phyloP scores from a whole-genome alignment of 2,113 vertebrate species.

The Eupsittula cactorum region DNA sequence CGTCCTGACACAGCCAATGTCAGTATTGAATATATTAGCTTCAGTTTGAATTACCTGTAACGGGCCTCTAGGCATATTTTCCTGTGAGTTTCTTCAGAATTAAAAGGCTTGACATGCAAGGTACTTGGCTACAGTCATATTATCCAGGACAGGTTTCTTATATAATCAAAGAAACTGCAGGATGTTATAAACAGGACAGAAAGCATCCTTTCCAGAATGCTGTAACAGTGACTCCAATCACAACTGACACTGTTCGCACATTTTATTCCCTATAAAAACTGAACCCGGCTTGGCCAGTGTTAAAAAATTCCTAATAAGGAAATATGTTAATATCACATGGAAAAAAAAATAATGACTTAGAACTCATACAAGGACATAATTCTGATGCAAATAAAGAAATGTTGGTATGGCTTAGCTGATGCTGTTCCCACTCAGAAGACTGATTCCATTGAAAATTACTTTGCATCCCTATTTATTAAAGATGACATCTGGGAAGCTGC shows the following conservation, averaged over 20 bases:
- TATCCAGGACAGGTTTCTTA: not conserved
- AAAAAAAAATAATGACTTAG: not conserved
- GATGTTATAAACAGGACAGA: not conserved
- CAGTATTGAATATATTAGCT: not conserved
- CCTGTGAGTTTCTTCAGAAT: not conserved
- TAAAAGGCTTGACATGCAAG: not conserved
- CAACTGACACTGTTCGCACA: not conserved
- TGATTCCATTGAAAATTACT: not conserved
- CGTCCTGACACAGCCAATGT: rapidly evolving
- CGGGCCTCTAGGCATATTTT: not conserved
- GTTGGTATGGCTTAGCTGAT: not conserved
- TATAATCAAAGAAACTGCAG: not conserved
- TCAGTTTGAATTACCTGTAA: not conserved
- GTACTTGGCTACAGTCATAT: not conserved
- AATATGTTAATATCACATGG: not conserved
- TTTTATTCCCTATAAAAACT: not conserved
- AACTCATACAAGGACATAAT: not conserved
- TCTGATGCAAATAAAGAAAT: not conserved
- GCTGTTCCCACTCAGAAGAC: not conserved
- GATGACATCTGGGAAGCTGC: not conserved
- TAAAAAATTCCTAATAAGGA: not conserved
- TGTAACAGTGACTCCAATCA: not conserved
- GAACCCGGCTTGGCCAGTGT: not conserved
- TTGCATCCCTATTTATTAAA: not conserved
- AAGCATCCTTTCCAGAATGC: not conserved